Evolutionary conservation across 2,888 invertebrate species (phyloP), one percentile per base, ranked within the genome.

Genomic region (Agrochola lychnidis): DNA sequence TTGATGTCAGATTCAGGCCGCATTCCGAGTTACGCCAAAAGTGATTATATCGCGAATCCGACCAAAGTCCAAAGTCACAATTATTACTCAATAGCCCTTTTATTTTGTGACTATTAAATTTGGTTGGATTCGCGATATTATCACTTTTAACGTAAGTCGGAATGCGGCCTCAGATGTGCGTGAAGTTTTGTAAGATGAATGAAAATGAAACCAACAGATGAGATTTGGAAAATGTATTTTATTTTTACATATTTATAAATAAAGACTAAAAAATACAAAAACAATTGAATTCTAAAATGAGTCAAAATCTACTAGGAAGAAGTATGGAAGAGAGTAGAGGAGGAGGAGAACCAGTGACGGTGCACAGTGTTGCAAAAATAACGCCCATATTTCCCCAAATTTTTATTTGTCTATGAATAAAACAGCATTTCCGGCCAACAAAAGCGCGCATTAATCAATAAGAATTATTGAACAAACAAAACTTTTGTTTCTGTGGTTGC

Each of bases 401-500:
- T 36, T 42, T 12, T 2, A 12, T 40, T 82, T 70, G 70, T 84
- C 79, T 83, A 70, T 86, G 84, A 70, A 57, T 36, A 30, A 62
- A 71, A 56, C 30, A 51, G 51, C 30, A 67, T 57, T 86, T 86
- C 86, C 84, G 73, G 42, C 4, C 22, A 40, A 53, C 19, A 45
- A 30, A 63, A 62, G 19, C 48, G 82, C 66, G 66, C 56, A 7
- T 67, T 56, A 36, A 75, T 36, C 16, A 51, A 4, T 45, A n/a
- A 10, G 4, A 30, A 36, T 4, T 69, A 82, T 82, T 76, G 78
- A 78, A 64, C 62, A 16, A 75, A 69, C 64, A 59, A 62, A 70
- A 59, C 22, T 12, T 42, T 76, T 51, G 82, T 86, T 78, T 69
- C 88, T 64, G 84, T 87, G 78, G 85, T 74, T 57, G 61, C 61